These are phyloP conservation scores for Callyntrura guangdongensis DNA, from an alignment of 2,888 invertebrate genomes.

Conservation along the genomic window DNA sequence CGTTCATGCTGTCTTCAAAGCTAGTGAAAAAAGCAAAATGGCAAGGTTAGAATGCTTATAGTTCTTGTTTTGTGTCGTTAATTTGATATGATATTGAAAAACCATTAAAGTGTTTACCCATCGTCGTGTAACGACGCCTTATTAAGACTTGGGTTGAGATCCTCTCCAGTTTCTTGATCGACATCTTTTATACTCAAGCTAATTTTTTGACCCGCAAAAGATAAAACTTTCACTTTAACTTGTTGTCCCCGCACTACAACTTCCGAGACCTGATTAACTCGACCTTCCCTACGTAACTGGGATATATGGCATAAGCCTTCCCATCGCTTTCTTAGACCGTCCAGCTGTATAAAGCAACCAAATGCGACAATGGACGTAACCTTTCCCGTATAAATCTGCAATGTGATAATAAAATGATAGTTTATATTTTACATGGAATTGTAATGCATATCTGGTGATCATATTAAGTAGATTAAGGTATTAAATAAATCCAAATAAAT, in stretches of 20 bases:
- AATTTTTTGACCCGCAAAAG: slow-evolving; percentile 97
- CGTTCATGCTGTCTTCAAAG: slow-evolving; percentile 73
- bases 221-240: slow-evolving; percentile 96
- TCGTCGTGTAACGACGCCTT: slow-evolving; percentile 86
- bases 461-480: too few relatives aligned
- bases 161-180: slow-evolving; percentile 97
- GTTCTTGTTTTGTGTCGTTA: too few relatives aligned
- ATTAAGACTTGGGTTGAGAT: slow-evolving; percentile 92
- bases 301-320: slow-evolving; percentile 99
- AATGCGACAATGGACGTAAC: slow-evolving; percentile 99
- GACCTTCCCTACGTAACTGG: slow-evolving; percentile 95
- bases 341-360: slow-evolving; percentile 98
- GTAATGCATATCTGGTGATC: too few relatives aligned
- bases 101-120: too few relatives aligned
- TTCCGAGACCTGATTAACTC: slow-evolving; percentile 97
- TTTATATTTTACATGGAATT: too few relatives aligned
- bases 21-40: too few relatives aligned
- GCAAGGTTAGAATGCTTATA: too few relatives aligned
- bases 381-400: slow-evolving; percentile 89
- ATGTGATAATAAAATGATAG: too few relatives aligned
- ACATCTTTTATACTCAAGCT: slow-evolving; percentile 99
- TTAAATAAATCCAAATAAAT: slow-evolving; percentile 62
- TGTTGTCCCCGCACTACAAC: slow-evolving; percentile 96
- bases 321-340: slow-evolving; percentile 95
- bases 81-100: too few relatives aligned